These are phyloP conservation scores for Sarcophaga subvicina DNA, from an alignment of 2,888 invertebrate species.

Conservation along the genomic window DNA sequence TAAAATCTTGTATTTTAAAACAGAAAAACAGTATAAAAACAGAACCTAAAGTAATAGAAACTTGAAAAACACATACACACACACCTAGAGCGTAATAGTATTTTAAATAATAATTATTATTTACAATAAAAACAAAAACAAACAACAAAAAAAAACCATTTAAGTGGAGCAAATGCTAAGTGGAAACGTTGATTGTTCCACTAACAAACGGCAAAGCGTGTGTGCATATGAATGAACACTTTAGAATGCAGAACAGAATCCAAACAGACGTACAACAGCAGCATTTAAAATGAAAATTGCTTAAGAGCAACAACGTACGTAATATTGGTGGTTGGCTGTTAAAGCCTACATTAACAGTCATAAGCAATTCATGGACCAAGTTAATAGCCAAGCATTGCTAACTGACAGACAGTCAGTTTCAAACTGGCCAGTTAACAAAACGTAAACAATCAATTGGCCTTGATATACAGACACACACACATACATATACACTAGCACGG, in stretches of 20 bases:
- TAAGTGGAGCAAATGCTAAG: no score
- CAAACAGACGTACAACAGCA: not conserved
- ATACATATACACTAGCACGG: not conserved
- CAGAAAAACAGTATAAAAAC: no score
- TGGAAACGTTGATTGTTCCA: no score
- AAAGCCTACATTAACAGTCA: conserved; percentile 54
- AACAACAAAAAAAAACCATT: no score
- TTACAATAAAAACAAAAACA: no score
- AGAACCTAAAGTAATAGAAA: no score
- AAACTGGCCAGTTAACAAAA: conserved; percentile 40
- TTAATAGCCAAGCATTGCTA: conserved; percentile 5
- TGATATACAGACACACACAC: conserved; percentile 38
- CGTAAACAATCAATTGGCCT: conserved; percentile 66
- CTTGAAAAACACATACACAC: not conserved
- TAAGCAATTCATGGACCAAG: conserved; percentile 28
- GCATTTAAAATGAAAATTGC: not conserved
- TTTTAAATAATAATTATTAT: not conserved
- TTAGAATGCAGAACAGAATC: not conserved
- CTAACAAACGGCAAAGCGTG: no score
- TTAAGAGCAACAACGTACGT: no score
- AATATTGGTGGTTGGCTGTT: no score
- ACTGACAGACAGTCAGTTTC: not conserved
- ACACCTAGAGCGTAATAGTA: not conserved
- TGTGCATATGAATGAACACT: not conserved
- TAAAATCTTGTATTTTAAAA: not conserved